phyloP scores from a whole-genome alignment of 2,797 vertebrate genomes.

The Enteromius trimaculatus region DNA sequence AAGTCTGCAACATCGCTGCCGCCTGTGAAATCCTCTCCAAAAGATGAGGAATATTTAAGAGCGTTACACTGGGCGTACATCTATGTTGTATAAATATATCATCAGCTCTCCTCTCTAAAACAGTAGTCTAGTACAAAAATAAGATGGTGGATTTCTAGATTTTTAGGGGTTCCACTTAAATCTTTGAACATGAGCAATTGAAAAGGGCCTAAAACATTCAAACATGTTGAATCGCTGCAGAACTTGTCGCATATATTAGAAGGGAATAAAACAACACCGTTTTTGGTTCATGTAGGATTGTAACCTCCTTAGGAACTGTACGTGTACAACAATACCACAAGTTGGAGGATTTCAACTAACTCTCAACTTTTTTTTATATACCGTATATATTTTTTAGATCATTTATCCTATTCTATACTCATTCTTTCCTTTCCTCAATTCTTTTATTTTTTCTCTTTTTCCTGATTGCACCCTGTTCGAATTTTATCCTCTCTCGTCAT shows the following conservation, averaged over 20 bases:
- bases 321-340: neutral
- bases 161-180: conserved; percentile 3
- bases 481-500: neutral
- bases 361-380: neutral
- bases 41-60: conserved; percentile 50
- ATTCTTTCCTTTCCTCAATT: neutral
- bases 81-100: conserved; percentile 56
- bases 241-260: conserved; percentile 53
- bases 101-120: conserved; percentile 43
- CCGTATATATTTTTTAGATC: neutral
- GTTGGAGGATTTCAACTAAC: neutral
- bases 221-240: conserved; percentile 56
- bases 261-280: conserved; percentile 65
- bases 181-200: conserved; percentile 33
- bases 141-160: conserved; percentile 24
- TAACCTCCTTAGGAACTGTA: neutral
- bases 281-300: neutral
- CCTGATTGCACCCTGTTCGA: neutral
- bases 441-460: neutral
- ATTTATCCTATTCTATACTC: neutral
- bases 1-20: conserved; percentile 20
- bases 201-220: conserved; percentile 26
- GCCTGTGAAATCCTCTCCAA: conserved; percentile 40
- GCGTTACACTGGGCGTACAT: conserved; percentile 41
- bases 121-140: conserved; percentile 45